phyloP scores from a whole-genome alignment of 1,140 invertebrate species.

The Grapholita molesta region DNA sequence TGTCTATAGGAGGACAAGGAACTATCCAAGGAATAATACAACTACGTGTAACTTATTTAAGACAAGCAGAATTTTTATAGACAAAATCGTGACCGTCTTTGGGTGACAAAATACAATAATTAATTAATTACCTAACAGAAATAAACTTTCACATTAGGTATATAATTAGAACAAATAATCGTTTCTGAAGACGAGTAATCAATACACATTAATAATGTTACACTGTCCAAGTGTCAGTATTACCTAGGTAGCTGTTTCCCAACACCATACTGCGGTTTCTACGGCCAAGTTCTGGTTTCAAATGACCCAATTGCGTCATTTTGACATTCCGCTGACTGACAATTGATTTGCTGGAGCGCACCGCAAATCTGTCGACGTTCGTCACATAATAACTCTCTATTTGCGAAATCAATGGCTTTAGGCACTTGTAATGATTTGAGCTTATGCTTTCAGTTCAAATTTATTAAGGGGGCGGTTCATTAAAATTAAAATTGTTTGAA shows the following conservation, averaged over 20 bases:
- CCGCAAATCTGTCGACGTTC: slow-evolving; percentile 19
- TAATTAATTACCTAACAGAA: no score
- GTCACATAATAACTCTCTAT: not conserved
- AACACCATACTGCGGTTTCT: slow-evolving; percentile 59
- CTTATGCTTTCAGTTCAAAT: not conserved
- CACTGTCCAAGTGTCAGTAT: not conserved
- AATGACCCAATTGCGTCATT: slow-evolving; percentile 65
- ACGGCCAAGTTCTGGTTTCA: slow-evolving; percentile 56
- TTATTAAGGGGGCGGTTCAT: no score
- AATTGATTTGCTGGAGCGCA: slow-evolving; percentile 41
- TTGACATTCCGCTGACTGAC: slow-evolving; percentile 56
- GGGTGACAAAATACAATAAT: no score
- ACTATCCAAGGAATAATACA: no score
- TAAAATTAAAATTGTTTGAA: no score
- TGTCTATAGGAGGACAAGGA: no score
- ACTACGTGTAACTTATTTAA: no score
- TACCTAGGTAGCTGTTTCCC: slow-evolving; percentile 43
- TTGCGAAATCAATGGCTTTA: not conserved
- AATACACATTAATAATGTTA: not conserved
- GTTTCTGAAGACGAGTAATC: not conserved
- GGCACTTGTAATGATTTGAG: not conserved
- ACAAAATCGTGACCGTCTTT: no score
- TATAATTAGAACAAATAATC: not conserved
- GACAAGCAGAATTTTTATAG: no score
- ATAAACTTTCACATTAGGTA: not conserved